Base-by-base conservation (phyloP, 1,140 invertebrate species). In the Aphis craccivora region DNA sequence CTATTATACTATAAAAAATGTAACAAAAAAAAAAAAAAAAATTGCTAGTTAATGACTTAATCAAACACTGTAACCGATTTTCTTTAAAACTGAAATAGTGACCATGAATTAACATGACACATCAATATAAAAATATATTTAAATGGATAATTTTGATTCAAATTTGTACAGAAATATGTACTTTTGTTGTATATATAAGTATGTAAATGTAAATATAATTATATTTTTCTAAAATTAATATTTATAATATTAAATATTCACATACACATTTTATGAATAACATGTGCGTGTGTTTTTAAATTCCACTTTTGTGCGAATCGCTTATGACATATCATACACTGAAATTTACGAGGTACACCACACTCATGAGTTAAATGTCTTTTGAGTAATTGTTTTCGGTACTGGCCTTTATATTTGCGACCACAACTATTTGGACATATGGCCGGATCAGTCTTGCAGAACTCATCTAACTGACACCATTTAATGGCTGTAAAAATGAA, bases 341-440 rank as follows among this genome's bases (percentile, higher is more conserved):
- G 93, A 83, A 94, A 94, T 51, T 93, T 93, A 43, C 88, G 67
- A 11, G 94, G 93, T 35, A 94, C 94, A 0, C 97, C 96, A 93
- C 97, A 97, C 94, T 97, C 96, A 94, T 96, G 96, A 67, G 96
- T 96, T 93, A 96, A 95, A 94, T 97, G 97, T 40, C 96, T 95
- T 93, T 95, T 95, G 8, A 96, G 94, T 81, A 90, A 84, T 55
- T 93, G 91, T 8, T 95, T 67, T 55, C 94, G 93, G 25, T 95
- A 95, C 5, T 94, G 95, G 14, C 94, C 45, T 89, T 94, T 94
- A 90, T 94, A 94, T 35, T 93, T 84, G 35, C 93, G 86, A 67
- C 90, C 86, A 88, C 94, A 94, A n/a, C 40, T 20, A n/a, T 92
- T 93, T 14, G 8, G 96, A 96, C 51, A 94, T 40, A 93, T 37